Base-by-base conservation (phyloP, 2,113 vertebrate species). In the Kryptolebias marmoratus region DNA sequence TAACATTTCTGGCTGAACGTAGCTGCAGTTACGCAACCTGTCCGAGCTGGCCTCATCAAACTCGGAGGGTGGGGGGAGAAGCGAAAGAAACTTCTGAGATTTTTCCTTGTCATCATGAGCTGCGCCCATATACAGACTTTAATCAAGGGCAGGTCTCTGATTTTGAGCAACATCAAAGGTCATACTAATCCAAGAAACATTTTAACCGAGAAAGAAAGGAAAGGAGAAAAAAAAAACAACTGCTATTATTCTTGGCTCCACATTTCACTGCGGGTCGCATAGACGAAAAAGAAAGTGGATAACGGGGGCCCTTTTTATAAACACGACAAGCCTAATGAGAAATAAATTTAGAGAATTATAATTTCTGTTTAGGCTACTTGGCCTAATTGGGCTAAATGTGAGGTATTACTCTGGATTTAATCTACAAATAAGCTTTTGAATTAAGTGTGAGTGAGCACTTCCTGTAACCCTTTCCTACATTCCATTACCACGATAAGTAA, bases 121-220 rank as follows among this genome's bases (percentile, higher is more conserved):
- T 78, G 80, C 64, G 67, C 80, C 74, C 68, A 66, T 88, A 86
- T 31, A 89, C 87, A 85, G 83, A 86, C 88, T 79, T 84, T 90
- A 94, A 94, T 94, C 93, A 94, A 93, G 88, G 87, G 84, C 89
- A 92, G 84, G 69, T 80, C 86, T 82, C 68, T 80, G 77, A 82
- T 86, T 92, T 72, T 83, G 78, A 84, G 73, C 64, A 79, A 94
- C 93, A 91, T 94, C 91, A 94, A 95, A 94, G 91, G 71, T 82
- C 18, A 30, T 1, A 60, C 74, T 89, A 90, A 87, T 83, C 81
- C 85, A 79, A 79, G 86, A 88, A 92, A 91, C 80, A 86, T 88
- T 92, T 90, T 87, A 89, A 91, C 92, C 77, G 71, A 57, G 73
- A 78, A 80, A 59, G 16, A 88, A 90, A 87, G 62, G 22, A 22